Conservation (phyloP, 2,797 vertebrate species). For the Rhynchotus rufescens region DNA sequence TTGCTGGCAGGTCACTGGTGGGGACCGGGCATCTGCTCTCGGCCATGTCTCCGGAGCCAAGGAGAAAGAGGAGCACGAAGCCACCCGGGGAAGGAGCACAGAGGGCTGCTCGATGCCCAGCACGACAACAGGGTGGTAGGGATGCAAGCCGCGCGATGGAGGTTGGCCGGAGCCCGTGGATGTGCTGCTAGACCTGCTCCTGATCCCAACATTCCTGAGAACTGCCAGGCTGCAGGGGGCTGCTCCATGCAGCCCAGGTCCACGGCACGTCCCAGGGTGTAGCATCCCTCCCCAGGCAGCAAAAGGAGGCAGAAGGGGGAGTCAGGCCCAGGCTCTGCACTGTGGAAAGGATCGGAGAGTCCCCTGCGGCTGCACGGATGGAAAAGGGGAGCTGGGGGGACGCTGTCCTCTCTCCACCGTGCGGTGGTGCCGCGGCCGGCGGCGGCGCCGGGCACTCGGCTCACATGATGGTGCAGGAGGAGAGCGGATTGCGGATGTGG, state of each 20-base stretch:
- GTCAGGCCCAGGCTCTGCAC: background rate
- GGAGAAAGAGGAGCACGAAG: background rate
- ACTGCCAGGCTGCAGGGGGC: rapidly evolving
- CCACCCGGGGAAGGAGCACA: rapidly evolving
- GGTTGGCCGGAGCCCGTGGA: background rate
- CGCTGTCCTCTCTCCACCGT: background rate
- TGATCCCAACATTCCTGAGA: background rate
- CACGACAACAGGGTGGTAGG: background rate
- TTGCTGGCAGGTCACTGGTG: rapidly evolving
- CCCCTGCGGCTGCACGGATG: rapidly evolving
- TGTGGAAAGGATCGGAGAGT: background rate
- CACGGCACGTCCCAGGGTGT: background rate
- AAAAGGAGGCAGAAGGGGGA: rapidly evolving
- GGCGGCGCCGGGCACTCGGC: background rate
- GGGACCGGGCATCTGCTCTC: background rate
- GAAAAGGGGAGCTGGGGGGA: background rate
- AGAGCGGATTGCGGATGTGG: slow-evolving; percentile 94
- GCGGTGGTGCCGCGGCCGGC: background rate
- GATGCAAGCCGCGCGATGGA: background rate
- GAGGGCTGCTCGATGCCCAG: background rate
- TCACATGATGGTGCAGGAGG: slow-evolving; percentile 98
- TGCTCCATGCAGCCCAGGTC: background rate
- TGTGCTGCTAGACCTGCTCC: background rate
- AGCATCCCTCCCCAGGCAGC: background rate
- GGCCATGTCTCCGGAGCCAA: background rate